These are phyloP conservation scores for Parascotia fuliginaria DNA, from an alignment of 2,888 invertebrate species.

Conservation along the genomic window DNA sequence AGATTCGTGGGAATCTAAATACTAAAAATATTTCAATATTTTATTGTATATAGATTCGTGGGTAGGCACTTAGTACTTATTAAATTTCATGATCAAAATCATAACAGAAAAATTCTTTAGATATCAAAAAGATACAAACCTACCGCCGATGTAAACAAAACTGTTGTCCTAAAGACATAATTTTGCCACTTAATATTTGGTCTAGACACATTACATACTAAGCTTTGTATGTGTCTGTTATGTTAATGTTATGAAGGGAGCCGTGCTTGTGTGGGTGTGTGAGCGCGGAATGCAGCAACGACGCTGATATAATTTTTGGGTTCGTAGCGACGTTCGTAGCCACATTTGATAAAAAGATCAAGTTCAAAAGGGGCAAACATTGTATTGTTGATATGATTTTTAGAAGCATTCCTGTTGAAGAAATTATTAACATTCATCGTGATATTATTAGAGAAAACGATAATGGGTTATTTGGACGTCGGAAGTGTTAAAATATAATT, in stretches of 20 bases:
- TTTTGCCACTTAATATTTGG: constrained; percentile 1
- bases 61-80: too few species aligned
- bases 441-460: background rate
- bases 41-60: too few species aligned
- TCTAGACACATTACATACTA: constrained; percentile 2
- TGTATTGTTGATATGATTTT: constrained; percentile 55
- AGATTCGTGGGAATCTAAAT: too few species aligned
- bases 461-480: too few species aligned
- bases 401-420: constrained; percentile 38
- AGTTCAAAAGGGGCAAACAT: constrained; percentile 78
- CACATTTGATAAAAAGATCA: constrained; percentile 81
- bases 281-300: constrained; percentile 72
- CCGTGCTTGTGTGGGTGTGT: constrained; percentile 54
- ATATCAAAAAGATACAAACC: too few species aligned
- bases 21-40: too few species aligned
- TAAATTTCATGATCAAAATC: too few species aligned
- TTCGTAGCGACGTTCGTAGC: constrained; percentile 39
- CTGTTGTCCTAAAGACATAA: background rate
- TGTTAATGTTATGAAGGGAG: constrained; percentile 13
- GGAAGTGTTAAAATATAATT: too few species aligned
- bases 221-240: constrained; percentile 20
- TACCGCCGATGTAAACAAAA: too few species aligned
- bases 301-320: constrained; percentile 71
- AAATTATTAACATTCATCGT: constrained; percentile 3
- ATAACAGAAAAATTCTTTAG: too few species aligned